Evolutionary conservation across 2,888 invertebrate genomes (phyloP).

Genomic region (Tenthredo mesomela): DNA sequence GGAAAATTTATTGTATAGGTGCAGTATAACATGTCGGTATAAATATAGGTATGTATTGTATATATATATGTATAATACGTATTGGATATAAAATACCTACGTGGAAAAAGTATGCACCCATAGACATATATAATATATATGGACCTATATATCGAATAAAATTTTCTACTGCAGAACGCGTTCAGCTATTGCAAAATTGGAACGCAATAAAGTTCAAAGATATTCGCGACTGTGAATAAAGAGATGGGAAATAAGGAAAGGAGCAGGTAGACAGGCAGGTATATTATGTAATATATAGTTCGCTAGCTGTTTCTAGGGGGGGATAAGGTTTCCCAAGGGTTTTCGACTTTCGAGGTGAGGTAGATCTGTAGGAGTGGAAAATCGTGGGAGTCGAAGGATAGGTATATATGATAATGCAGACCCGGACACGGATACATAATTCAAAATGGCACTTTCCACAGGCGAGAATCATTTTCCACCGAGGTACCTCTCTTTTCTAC

Average conservation of each 20-base stretch:
- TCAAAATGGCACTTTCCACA: conserved; percentile 56
- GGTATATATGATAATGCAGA: conserved; percentile 60
- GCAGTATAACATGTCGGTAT: background rate
- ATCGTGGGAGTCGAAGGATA: conserved; percentile 17
- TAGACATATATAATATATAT: background rate
- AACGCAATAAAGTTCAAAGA: conserved; percentile 35
- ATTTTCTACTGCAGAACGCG: conserved; percentile 18
- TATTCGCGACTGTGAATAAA: conserved; percentile 33
- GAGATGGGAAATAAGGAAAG: conserved; percentile 13
- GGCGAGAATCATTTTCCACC: conserved; percentile 61
- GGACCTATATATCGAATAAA: conserved; percentile 3
- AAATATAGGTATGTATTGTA: background rate
- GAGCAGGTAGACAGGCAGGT: conserved; percentile 8
- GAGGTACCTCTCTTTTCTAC: conserved; percentile 49
- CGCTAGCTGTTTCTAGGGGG: conserved; percentile 12
- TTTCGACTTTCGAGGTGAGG: background rate
- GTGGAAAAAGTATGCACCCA: background rate
- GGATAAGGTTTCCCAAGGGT: conserved; percentile 30
- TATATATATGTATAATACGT: background rate
- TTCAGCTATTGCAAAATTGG: conserved; percentile 35
- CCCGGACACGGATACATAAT: conserved; percentile 64
- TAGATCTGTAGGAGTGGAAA: background rate
- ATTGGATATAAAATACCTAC: background rate
- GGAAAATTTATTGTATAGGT: background rate
- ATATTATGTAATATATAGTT: conserved; percentile 20